phyloP scores from a whole-genome alignment of 2,888 invertebrate species.

The Agriopis aurantiaria region DNA sequence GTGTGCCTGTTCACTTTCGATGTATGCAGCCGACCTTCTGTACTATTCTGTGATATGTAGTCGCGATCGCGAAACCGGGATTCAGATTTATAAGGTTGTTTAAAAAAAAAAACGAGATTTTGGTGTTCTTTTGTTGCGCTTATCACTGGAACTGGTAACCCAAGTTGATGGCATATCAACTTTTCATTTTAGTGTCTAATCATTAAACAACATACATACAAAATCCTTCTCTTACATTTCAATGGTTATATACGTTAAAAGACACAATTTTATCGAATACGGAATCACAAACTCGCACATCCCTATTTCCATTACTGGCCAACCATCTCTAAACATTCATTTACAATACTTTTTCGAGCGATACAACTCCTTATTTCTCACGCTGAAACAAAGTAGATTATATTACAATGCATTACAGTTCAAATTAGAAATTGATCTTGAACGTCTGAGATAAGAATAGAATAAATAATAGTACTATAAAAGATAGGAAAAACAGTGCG shows the following conservation, averaged over 20 bases:
- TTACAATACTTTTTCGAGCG: slow-evolving; percentile 22
- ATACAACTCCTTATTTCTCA: slow-evolving; percentile 21
- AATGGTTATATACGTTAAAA: no score
- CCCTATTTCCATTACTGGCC: slow-evolving; percentile 27
- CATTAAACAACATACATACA: no score
- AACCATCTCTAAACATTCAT: slow-evolving; percentile 28
- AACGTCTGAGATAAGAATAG: slow-evolving; percentile 36
- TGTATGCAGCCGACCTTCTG: no score
- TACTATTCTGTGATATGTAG: background rate
- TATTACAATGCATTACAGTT: slow-evolving; percentile 25
- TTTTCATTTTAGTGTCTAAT: no score
- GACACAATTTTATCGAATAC: background rate
- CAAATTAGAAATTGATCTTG: background rate
- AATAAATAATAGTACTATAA: slow-evolving; percentile 40
- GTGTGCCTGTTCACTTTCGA: no score
- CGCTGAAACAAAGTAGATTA: slow-evolving; percentile 18
- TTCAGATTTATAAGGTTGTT: no score
- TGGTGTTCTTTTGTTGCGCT: no score
- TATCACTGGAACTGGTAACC: no score
- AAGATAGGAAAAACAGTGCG: slow-evolving; percentile 36
- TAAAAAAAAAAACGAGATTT: no score
- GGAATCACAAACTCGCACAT: background rate
- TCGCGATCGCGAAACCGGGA: no score
- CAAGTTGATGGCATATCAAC: no score
- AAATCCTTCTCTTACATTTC: no score